Base-by-base conservation (phyloP, 2,888 invertebrate species). In the Apomyelois bistriatella region DNA sequence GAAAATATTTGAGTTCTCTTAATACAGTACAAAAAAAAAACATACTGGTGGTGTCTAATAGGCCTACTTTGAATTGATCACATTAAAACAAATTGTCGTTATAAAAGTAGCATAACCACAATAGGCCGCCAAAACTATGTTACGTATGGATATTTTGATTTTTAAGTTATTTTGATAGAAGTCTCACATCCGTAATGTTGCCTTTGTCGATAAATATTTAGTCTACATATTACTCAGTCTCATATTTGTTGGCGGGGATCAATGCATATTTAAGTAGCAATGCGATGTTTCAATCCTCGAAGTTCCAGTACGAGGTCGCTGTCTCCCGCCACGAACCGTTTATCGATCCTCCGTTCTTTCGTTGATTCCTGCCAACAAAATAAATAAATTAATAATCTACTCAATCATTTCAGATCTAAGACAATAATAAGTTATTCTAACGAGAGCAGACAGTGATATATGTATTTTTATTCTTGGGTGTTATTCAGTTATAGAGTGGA, bases 321-420 rank as follows among this genome's bases (percentile, higher is more conserved):
- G 73, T 94, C 94, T 58, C 90, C 91, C 1, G 93, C 90, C 46
- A 94, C 91, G 72, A 93, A 94, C 54, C 94, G 90, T 70, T 94
- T 94, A 64, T 93, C 91, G 72, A 93, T 92, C 64, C 91, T 85
- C 60, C 87, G 76, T 35, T 68, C 66, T 58, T 82, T 82, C 42
- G 69, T 60, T 30, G 76, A 56, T 57, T 83, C 79, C 90, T 90
- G 81, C 63, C 62, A 67, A 70, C 63, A 79, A 79, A 70, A 64
- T 56, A 56, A 15, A 15, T 12, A 15, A 48, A 36, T 48, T 55
- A 16, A 38, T 1, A 32, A 41, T 51, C 46, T 46, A 10, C 4
- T 7, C 13, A 35, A 52, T 48, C n/a, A 22, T 50, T 56, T 56
- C 42, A 17, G 15, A 41, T 16, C 9, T 8, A 28, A 30, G 0